phyloP scores from a whole-genome alignment of 2,888 invertebrate species.

The Eucera pruinosa region DNA sequence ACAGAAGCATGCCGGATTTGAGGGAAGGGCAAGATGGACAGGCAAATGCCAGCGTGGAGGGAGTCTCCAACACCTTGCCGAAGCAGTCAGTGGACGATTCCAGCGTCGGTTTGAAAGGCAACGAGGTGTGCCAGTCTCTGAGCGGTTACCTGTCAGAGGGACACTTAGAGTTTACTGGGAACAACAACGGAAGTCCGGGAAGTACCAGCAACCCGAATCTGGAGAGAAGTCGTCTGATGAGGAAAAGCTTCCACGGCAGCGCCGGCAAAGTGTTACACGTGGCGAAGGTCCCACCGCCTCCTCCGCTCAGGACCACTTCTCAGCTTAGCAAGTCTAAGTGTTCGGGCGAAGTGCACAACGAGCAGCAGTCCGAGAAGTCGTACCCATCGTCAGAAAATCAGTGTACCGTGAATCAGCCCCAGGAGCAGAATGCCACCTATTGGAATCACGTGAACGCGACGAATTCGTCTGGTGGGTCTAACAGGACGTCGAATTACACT shows the following conservation, averaged over 20 bases:
- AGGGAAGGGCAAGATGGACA: constrained; percentile 90
- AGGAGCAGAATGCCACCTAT: constrained; percentile 83
- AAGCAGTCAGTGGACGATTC: constrained; percentile 89
- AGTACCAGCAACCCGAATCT: constrained; percentile 91
- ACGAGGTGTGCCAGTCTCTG: constrained; percentile 87
- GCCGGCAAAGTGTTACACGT: constrained; percentile 92
- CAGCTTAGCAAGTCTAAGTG: constrained; percentile 91
- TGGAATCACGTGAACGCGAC: constrained; percentile 79
- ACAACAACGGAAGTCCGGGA: constrained; percentile 78
- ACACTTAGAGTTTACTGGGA: constrained; percentile 90
- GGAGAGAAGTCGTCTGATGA: constrained; percentile 94
- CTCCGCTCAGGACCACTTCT: constrained; percentile 94
- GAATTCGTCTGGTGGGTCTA: constrained; percentile 62
- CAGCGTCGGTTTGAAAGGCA: constrained; percentile 88
- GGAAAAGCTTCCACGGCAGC: constrained; percentile 95
- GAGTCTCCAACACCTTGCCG: constrained; percentile 80
- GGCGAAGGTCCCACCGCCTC: constrained; percentile 93
- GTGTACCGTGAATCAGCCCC: constrained; percentile 71
- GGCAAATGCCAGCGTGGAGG: constrained; percentile 78
- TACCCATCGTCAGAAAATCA: constrained; percentile 70
- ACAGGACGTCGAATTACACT: constrained; percentile 73
- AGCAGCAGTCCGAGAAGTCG: constrained; percentile 77
- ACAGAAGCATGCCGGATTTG: constrained; percentile 96
- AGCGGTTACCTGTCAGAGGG: constrained; percentile 95
- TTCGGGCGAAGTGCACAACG: constrained; percentile 85